phyloP scores from a whole-genome alignment of 1,140 invertebrate genomes.

The Conopomorpha cramerella region DNA sequence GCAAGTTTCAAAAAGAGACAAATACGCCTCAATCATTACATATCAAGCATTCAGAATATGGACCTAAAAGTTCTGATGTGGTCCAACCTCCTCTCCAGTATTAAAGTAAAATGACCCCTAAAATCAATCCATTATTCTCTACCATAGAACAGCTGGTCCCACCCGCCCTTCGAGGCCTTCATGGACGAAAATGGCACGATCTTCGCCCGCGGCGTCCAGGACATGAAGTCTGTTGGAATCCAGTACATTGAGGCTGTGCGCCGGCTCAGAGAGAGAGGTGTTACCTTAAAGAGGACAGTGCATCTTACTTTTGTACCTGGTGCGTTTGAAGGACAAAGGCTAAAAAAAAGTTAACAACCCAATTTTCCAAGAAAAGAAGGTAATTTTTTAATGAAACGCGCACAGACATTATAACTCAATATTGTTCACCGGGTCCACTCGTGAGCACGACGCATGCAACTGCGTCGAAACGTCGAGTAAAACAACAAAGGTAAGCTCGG shows the following conservation, averaged over 20 bases:
- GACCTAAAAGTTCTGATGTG: too few relatives aligned
- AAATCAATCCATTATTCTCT: too few relatives aligned
- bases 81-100: too few relatives aligned
- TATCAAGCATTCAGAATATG: too few relatives aligned
- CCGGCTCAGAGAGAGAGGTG: constrained; percentile 63
- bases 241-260: constrained; percentile 81
- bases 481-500: too few relatives aligned
- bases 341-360: background rate
- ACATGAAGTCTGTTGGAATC: constrained; percentile 81
- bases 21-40: too few relatives aligned
- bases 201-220: constrained; percentile 79
- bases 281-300: constrained; percentile 67
- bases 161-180: constrained; percentile 75
- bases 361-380: background rate
- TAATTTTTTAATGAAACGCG: background rate
- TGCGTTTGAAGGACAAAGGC: constrained; percentile 29
- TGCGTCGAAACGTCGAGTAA: too few relatives aligned
- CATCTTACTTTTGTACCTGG: constrained; percentile 84
- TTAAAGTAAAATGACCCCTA: too few relatives aligned
- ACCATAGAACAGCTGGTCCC: constrained; percentile 60
- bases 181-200: constrained; percentile 75
- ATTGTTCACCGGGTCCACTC: background rate
- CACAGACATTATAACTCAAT: background rate
- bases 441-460: too few relatives aligned
- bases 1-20: too few relatives aligned